Base-by-base conservation (phyloP, 2,888 invertebrate genomes). In the Gibbula magus region DNA sequence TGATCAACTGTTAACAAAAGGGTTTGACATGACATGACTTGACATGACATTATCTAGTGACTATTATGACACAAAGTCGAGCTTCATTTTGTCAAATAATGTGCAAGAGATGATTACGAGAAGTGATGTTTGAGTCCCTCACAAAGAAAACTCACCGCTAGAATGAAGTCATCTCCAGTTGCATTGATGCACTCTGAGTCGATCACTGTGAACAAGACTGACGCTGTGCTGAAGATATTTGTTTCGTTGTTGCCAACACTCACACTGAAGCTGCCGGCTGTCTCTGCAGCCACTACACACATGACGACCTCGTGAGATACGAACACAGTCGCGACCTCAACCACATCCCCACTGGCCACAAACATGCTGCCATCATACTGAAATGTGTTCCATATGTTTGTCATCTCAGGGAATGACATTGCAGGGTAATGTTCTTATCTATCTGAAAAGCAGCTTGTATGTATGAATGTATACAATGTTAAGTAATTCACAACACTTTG, bases 231-330 rank as follows among this genome's bases (percentile, higher is more conserved):
- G 61, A 39, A 81, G 1, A 70, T 75, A 16, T 79, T 61, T 7
- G 29, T 51, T 20, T 77, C 39, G 51, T 82, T 81, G 61, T 82
- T 83, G 10, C 77, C 75, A 10, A 86, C 80, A 10, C 81, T 70
- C 16, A 88, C 76, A 16, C 74, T 67, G 80, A 84, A 86, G 22
- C 84, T 84, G n/a, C 75, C 75, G 2, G 13, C 70, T 8, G 13
- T 20, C 8, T 22, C 32, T 51, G 45, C 66, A 45, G 87, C 82
- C 2, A 84, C 66, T 16, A 22, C 54, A 73, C 87, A 88, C 20
- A 56, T 61, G 66, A 88, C 79, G 22, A 83, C 76, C 73, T 86
- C 83, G 73, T 77, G 85, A 10, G 84, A 82, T 18, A 84, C 75
- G 32, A 80, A 79, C 13, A 70, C 39, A 51, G 82, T 80, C 32